Conservation (phyloP, 2,113 vertebrate genomes). For the Cepphus grylle region DNA sequence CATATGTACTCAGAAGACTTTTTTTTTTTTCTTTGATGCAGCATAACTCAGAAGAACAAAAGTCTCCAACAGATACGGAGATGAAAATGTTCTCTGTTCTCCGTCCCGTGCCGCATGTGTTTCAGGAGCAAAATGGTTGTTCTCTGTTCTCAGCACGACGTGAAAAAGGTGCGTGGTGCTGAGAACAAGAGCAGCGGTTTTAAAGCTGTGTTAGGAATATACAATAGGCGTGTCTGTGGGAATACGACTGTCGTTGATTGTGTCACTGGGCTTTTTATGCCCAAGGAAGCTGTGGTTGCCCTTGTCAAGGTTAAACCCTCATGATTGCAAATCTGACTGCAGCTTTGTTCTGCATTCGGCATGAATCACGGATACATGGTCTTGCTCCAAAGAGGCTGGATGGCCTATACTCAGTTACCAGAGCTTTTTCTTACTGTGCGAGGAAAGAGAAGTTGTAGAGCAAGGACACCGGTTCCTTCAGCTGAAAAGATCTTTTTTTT, state of each 20-base stretch:
- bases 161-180: background rate
- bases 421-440: background rate
- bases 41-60: background rate
- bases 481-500: background rate
- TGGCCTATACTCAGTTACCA: background rate
- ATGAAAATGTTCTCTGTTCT: background rate
- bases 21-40: background rate
- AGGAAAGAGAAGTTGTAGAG: background rate
- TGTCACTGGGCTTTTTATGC: background rate
- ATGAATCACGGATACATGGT: background rate
- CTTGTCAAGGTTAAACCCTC: background rate
- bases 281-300: background rate
- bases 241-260: background rate
- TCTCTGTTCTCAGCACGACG: background rate
- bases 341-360: background rate
- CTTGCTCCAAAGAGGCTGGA: background rate
- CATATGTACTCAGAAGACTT: rapidly evolving
- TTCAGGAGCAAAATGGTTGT: background rate
- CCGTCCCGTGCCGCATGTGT: rapidly evolving
- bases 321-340: background rate
- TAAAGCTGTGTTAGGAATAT: rapidly evolving
- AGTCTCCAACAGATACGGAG: background rate
- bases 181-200: background rate
- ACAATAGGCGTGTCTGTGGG: background rate
- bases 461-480: background rate